phyloP scores from a whole-genome alignment of 2,888 invertebrate species.

The Sarcophaga carnaria region DNA sequence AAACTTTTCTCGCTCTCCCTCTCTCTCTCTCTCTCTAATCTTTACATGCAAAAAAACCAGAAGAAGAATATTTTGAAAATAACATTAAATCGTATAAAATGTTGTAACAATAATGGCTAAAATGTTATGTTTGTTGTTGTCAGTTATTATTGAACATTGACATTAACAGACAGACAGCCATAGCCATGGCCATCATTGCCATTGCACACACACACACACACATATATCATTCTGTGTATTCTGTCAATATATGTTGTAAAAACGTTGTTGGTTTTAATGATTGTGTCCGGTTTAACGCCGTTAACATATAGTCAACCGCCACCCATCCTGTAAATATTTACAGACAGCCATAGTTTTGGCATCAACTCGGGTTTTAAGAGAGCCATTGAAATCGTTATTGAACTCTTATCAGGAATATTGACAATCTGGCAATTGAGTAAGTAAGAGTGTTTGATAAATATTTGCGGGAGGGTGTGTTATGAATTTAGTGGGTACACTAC shows the following conservation, averaged over 20 bases:
- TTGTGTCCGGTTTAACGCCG: not conserved
- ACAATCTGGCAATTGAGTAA: not conserved
- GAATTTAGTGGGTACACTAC: not conserved
- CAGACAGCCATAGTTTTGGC: not conserved
- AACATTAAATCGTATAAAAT: not conserved
- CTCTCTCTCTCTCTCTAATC: too few species aligned
- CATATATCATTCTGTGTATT: too few species aligned
- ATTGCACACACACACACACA: not conserved
- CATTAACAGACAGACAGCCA: not conserved
- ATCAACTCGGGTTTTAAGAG: conserved; percentile 13
- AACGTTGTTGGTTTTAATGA: not conserved
- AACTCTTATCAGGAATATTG: conserved; percentile 17
- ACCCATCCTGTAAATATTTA: not conserved
- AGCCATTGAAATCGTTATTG: conserved; percentile 29
- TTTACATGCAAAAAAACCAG: too few species aligned
- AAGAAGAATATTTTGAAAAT: conserved; percentile 19
- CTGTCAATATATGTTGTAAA: too few species aligned
- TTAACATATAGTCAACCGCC: conserved; percentile 9
- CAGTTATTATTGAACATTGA: not conserved
- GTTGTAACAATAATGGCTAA: conserved; percentile 14
- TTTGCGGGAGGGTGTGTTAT: not conserved
- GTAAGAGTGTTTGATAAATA: not conserved
- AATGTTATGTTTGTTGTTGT: conserved; percentile 19
- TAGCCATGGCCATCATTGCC: too few species aligned
- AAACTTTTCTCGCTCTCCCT: not conserved